Conservation (phyloP, 2,888 invertebrate species). For the Drosophila nigricruria region DNA sequence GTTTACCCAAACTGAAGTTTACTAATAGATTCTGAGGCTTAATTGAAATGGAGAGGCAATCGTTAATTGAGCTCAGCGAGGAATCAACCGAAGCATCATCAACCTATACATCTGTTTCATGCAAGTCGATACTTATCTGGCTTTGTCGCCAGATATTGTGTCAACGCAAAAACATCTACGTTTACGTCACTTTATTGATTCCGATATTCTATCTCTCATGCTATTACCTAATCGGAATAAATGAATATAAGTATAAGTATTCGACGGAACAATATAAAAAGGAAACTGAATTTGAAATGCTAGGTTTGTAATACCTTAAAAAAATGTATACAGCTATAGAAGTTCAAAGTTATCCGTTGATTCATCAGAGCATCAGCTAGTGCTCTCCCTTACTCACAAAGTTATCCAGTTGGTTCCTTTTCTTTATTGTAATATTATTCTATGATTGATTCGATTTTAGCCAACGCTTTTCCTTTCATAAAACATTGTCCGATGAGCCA, state of each 20-base stretch:
- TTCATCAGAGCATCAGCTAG: not conserved
- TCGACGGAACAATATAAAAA: not conserved
- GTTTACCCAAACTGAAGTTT: not conserved
- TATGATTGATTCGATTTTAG: not conserved
- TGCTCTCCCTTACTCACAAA: no score
- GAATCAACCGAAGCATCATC: no score
- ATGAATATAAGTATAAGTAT: no score
- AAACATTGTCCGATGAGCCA: no score
- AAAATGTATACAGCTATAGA: no score
- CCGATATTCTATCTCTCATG: constrained; percentile 35
- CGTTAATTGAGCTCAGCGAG: constrained; percentile 7
- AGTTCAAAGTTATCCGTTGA: no score
- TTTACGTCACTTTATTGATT: constrained; percentile 53
- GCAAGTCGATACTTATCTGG: constrained; percentile 9
- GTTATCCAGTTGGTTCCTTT: not conserved
- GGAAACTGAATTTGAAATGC: accelerated
- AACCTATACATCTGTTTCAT: not conserved
- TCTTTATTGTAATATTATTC: not conserved
- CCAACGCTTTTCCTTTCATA: no score
- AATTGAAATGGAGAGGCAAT: constrained; percentile 17
- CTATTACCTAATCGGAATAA: constrained; percentile 29
- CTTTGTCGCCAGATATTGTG: constrained; percentile 43
- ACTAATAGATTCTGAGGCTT: not conserved
- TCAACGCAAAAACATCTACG: constrained; percentile 55
- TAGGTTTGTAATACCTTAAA: no score